Evolutionary conservation across 2,888 invertebrate species (phyloP), one percentile per base, ranked within the genome.

Genomic region (Lissonota sp.): DNA sequence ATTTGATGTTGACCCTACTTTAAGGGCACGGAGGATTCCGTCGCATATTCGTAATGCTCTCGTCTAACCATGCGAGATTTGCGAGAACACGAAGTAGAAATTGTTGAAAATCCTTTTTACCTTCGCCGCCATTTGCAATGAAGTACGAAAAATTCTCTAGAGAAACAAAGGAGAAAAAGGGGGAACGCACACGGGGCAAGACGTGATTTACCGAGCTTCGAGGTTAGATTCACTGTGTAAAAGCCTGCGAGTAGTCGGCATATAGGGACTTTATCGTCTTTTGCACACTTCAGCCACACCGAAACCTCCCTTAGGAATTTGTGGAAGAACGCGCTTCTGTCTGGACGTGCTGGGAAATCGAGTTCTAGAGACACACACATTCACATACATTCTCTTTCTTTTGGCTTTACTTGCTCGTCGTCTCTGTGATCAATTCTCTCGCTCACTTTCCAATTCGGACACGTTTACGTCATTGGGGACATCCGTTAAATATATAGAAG

Each of bases 381-480:
- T 6, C 26, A 55, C 26, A 12, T 44, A 72, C 14, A 26, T 49
- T 10, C 39, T 4, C 37, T 40, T 44, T 63, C n/a, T 42, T 72
- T 7, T 12, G 4, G 37, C 49, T 74, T 63, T 46, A 8, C 40
- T 44, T 44, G 14, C 16, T 16, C 40, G 14, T 37, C n/a, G 12
- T 51, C 14, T 42, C 57, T 67, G 49, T 63, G 62, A 72, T 76
- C 62, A 67, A 72, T 76, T 76, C 58, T 67, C 62, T 5, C 57
- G 53, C 51, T 67, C 64, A 26, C 58, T 72, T 80, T 46, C 63
- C 80, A 63, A 72, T 80, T 73, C 67, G 51, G 37, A 53, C 76
- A 81, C 62, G 72, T 80, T 84, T 78, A 81, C 70, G 73, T 81
- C 67, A 63, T 78, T 80, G 44, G 82, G 58, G 79, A 81, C 63